phyloP scores from a whole-genome alignment of 2,113 vertebrate genomes.

The Percina caprodes region DNA sequence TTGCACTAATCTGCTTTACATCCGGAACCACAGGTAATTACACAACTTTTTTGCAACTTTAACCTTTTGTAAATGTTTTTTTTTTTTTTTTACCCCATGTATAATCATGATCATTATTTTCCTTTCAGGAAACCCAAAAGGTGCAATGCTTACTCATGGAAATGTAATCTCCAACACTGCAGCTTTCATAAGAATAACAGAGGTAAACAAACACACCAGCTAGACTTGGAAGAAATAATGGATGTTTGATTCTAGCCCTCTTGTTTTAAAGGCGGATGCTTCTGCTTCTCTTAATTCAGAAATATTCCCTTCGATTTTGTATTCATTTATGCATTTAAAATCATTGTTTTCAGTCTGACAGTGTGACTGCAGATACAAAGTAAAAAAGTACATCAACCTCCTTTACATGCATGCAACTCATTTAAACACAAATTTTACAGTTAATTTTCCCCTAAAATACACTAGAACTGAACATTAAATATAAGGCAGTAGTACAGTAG shows the following conservation, averaged over 20 bases:
- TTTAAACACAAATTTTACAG: not conserved
- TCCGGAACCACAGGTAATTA: constrained; percentile 86
- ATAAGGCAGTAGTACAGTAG: not conserved
- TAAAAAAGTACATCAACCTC: not conserved
- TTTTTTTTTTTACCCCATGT: not conserved
- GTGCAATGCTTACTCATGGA: constrained; percentile 92
- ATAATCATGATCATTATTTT: constrained; percentile 14
- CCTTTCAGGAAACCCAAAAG: constrained; percentile 93
- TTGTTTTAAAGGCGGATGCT: not conserved
- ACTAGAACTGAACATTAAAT: not conserved
- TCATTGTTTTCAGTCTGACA: not conserved
- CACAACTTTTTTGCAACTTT: not conserved
- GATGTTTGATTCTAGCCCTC: not conserved
- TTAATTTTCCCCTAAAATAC: not conserved
- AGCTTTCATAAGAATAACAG: constrained; percentile 90
- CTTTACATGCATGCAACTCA: not conserved
- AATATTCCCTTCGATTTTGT: not conserved
- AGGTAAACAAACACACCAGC: constrained; percentile 86
- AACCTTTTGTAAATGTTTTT: not conserved
- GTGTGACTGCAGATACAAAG: not conserved
- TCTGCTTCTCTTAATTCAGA: not conserved
- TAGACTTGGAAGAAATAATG: not conserved
- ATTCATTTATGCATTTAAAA: not conserved
- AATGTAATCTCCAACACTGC: constrained; percentile 93
- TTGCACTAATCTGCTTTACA: constrained; percentile 87